Conservation (phyloP, 1,140 invertebrate genomes). For the Drosophila sproati region DNA sequence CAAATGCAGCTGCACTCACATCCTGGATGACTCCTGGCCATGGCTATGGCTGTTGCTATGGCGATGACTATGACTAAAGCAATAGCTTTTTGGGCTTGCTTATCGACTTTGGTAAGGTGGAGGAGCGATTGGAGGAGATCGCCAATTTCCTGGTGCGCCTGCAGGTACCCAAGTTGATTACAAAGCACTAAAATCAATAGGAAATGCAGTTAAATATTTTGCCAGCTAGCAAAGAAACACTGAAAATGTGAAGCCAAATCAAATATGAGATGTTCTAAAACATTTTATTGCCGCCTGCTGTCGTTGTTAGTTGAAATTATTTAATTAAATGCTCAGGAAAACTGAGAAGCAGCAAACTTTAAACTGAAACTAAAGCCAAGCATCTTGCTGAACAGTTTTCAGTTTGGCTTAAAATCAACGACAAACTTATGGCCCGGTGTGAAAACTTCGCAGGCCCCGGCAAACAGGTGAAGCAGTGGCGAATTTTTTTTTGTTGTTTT, state of each 20-base stretch:
- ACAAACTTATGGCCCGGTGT: constrained; percentile 50
- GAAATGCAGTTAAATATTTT: constrained; percentile 83
- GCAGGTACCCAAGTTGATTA: constrained; percentile 72
- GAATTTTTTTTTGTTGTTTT: constrained; percentile 10
- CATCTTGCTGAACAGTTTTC: constrained; percentile 48
- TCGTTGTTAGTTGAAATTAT: constrained; percentile 69
- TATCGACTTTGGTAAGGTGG: constrained; percentile 29
- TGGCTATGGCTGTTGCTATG: constrained; percentile 16
- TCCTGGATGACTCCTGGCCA: constrained; percentile 50
- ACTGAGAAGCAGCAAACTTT: constrained; percentile 54
- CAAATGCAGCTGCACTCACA: constrained; percentile 54
- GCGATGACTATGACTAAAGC: constrained; percentile 14
- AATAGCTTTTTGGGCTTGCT: constrained; percentile 26
- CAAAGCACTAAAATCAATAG: constrained; percentile 80
- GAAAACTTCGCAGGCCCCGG: constrained; percentile 42
- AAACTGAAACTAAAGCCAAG: constrained; percentile 57
- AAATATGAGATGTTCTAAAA: constrained; percentile 50
- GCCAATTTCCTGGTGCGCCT: constrained; percentile 77
- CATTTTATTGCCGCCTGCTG: constrained; percentile 40
- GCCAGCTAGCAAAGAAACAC: constrained; percentile 66
- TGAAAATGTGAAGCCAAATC: constrained; percentile 48
- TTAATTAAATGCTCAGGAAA: constrained; percentile 75
- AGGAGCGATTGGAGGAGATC: constrained; percentile 77
- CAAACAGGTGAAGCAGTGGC: constrained; percentile 69
- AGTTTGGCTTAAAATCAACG: constrained; percentile 20